Evolutionary conservation across 2,888 invertebrate species (phyloP).

Genomic region (Psylliodes chrysocephalus): DNA sequence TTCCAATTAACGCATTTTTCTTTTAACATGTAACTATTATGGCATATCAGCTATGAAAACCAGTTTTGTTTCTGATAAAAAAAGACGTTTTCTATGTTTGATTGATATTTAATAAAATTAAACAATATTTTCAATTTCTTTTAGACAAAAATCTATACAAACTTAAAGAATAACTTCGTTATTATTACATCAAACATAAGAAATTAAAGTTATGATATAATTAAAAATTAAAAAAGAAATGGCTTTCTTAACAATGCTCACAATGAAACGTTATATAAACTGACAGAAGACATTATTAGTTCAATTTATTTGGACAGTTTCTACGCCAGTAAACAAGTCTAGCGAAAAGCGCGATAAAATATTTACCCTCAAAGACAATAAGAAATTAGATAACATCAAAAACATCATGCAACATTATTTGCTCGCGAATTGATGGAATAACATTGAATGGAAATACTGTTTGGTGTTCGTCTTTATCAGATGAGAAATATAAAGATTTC

Average conservation of each 20-base stretch:
- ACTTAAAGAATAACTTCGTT: slow-evolving; percentile 19
- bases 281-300: slow-evolving; percentile 38
- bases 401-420: neutral
- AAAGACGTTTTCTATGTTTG: too few relatives aligned
- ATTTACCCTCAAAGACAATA: slow-evolving; percentile 13
- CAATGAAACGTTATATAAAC: slow-evolving; percentile 30
- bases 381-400: neutral
- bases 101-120: too few relatives aligned
- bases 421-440: neutral
- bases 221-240: slow-evolving; percentile 39
- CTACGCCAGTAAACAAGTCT: slow-evolving; percentile 4
- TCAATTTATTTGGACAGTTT: slow-evolving; percentile 5
- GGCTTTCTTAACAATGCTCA: slow-evolving; percentile 30
- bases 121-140: too few relatives aligned
- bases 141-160: neutral
- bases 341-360: slow-evolving; percentile 22
- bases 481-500: too few relatives aligned
- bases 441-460: too few relatives aligned
- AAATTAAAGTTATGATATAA: slow-evolving; percentile 40
- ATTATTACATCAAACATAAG: slow-evolving; percentile 21
- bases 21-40: too few relatives aligned
- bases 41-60: too few relatives aligned
- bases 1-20: too few relatives aligned
- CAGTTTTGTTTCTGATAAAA: too few relatives aligned
- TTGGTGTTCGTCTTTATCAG: too few relatives aligned